phyloP scores from a whole-genome alignment of 2,888 invertebrate genomes.

The Lordiphosa fenestrarum region DNA sequence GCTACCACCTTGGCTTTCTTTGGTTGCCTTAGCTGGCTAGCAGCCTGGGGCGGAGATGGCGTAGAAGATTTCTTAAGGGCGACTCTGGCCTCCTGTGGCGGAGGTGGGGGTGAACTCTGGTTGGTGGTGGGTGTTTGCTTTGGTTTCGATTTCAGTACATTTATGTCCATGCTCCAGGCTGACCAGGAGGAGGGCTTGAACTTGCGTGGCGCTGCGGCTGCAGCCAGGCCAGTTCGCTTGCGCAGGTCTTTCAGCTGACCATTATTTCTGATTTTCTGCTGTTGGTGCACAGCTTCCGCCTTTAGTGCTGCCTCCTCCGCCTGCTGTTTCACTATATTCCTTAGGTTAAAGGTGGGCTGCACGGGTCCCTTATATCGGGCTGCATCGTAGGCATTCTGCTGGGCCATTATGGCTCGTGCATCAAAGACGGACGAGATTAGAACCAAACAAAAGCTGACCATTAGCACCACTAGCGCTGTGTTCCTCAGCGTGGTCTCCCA shows the following conservation, averaged over 20 bases:
- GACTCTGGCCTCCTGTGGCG: slow-evolving; percentile 21
- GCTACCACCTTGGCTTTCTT: slow-evolving; percentile 21
- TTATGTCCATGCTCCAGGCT: slow-evolving; percentile 58
- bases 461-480: slow-evolving; percentile 83
- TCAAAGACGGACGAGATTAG: slow-evolving; percentile 87
- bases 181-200: slow-evolving; percentile 49
- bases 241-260: slow-evolving; percentile 49
- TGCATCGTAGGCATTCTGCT: slow-evolving; percentile 77
- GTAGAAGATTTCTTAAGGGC: slow-evolving; percentile 21
- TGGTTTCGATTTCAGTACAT: slow-evolving; percentile 25
- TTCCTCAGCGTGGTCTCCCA: slow-evolving; percentile 89
- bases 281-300: slow-evolving; percentile 28
- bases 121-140: slow-evolving; percentile 19
- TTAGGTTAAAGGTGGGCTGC: slow-evolving; percentile 84
- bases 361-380: slow-evolving; percentile 82
- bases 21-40: slow-evolving; percentile 9
- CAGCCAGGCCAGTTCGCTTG: slow-evolving; percentile 33
- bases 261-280: slow-evolving; percentile 37
- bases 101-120: slow-evolving; percentile 3
- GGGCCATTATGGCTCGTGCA: slow-evolving; percentile 85
- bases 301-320: slow-evolving; percentile 40
- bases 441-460: slow-evolving; percentile 84
- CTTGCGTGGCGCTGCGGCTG: slow-evolving; percentile 31
- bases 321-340: slow-evolving; percentile 78
- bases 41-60: slow-evolving; percentile 20